Conservation (phyloP, 2,888 invertebrate species). For the Spodoptera littoralis region DNA sequence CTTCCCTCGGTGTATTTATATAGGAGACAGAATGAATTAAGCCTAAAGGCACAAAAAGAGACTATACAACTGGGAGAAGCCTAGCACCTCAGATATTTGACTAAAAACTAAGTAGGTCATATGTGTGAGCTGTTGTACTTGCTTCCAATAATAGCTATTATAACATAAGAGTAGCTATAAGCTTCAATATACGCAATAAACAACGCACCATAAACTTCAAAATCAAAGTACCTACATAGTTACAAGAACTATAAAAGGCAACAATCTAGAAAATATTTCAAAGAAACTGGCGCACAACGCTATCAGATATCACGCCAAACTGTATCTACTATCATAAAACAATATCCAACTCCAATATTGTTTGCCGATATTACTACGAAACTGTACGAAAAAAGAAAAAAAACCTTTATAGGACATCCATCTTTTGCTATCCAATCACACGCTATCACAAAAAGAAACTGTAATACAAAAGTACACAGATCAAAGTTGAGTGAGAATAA, state of each 20-base stretch:
- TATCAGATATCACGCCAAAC: conserved; percentile 41
- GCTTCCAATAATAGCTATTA: no score
- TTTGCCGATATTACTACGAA: conserved; percentile 47
- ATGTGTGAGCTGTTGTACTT: no score
- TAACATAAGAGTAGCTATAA: no score
- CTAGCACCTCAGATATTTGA: no score
- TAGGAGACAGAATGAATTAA: no score
- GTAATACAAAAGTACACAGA: background rate
- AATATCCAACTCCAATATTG: conserved; percentile 55
- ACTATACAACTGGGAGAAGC: no score
- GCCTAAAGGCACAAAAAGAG: no score
- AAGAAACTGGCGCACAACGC: conserved; percentile 33
- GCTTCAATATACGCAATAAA: no score
- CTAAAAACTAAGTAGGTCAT: no score
- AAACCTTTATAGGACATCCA: conserved; percentile 49
- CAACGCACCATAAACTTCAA: no score
- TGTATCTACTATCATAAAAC: conserved; percentile 48
- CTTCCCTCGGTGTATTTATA: no score
- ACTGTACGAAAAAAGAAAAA: conserved; percentile 37
- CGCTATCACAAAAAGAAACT: conserved; percentile 18
- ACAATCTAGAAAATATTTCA: conserved; percentile 22
- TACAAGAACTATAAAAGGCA: conserved; percentile 30
- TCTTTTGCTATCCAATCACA: conserved; percentile 20
- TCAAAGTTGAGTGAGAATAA: conserved; percentile 9
- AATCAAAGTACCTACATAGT: background rate